phyloP scores from a whole-genome alignment of 2,888 invertebrate genomes.

The Tortricodes alternella region DNA sequence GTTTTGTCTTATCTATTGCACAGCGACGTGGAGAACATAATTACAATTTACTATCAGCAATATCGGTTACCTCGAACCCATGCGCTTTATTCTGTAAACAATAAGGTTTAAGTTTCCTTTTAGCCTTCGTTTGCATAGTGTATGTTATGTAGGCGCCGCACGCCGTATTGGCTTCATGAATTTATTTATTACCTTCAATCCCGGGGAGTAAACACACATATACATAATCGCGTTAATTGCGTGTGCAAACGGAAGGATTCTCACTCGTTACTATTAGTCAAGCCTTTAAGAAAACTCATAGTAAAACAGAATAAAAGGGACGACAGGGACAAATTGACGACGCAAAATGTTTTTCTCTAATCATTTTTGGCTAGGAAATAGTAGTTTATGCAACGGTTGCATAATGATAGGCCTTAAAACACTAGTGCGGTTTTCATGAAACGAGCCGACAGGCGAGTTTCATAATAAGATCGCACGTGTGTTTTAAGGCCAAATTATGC shows the following conservation, averaged over 20 bases:
- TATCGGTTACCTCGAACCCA: neutral
- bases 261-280: too few relatives aligned
- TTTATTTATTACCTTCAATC: constrained; percentile 54
- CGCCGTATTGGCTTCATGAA: constrained; percentile 59
- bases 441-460: too few relatives aligned
- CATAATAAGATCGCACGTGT: too few relatives aligned
- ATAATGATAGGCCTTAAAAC: too few relatives aligned
- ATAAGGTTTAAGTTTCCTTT: neutral
- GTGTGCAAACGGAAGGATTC: constrained; percentile 3
- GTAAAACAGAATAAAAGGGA: neutral
- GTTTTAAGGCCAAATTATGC: too few relatives aligned
- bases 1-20: constrained; percentile 11
- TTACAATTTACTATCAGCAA: constrained; percentile 1
- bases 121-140: neutral
- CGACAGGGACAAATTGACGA: neutral
- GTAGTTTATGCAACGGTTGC: neutral
- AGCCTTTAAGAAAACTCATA: too few relatives aligned
- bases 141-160: constrained; percentile 46
- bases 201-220: constrained; percentile 42
- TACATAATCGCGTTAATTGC: constrained; percentile 9
- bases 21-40: constrained; percentile 1
- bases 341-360: neutral
- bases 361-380: neutral
- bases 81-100: neutral
- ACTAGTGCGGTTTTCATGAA: too few relatives aligned